phyloP scores from a whole-genome alignment of 2,797 vertebrate species.

The Triplophysa bombifrons region DNA sequence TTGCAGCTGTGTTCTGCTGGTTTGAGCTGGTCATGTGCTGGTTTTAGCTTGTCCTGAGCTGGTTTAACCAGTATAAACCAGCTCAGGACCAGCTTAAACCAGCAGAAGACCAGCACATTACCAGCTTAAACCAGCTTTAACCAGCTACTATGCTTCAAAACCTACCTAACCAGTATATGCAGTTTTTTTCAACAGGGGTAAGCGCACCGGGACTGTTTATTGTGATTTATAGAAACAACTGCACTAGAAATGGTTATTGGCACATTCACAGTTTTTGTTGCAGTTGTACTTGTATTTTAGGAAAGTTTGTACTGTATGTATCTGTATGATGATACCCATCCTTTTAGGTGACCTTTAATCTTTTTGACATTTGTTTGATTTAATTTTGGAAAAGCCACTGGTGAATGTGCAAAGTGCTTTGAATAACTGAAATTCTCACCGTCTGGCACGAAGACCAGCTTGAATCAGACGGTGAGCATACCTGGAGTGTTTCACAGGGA shows the following conservation, averaged over 20 bases:
- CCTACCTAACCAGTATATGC: no score
- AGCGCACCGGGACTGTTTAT: conserved; percentile 35
- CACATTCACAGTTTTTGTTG: not conserved
- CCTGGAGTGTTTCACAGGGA: conserved; percentile 28
- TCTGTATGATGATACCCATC: conserved; percentile 27
- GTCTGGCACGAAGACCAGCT: not conserved
- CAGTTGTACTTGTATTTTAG: not conserved
- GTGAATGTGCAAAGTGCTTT: conserved; percentile 36
- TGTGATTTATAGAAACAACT: conserved; percentile 52
- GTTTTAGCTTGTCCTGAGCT: no score
- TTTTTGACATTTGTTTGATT: conserved; percentile 37
- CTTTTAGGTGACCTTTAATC: conserved; percentile 41
- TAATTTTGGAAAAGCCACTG: conserved; percentile 21
- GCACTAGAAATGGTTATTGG: conserved; percentile 35
- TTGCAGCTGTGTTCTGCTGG: no score
- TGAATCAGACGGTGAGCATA: conserved; percentile 14
- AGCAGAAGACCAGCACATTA: no score
- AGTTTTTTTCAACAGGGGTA: not conserved
- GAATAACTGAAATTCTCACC: conserved; percentile 13
- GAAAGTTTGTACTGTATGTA: not conserved
- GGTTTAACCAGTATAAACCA: no score
- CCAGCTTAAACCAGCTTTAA: no score
- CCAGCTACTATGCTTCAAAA: no score
- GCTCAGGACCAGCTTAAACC: no score
- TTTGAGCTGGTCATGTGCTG: no score